Base-by-base conservation (phyloP, 2,888 invertebrate species). In the Andrena chrysosceles region DNA sequence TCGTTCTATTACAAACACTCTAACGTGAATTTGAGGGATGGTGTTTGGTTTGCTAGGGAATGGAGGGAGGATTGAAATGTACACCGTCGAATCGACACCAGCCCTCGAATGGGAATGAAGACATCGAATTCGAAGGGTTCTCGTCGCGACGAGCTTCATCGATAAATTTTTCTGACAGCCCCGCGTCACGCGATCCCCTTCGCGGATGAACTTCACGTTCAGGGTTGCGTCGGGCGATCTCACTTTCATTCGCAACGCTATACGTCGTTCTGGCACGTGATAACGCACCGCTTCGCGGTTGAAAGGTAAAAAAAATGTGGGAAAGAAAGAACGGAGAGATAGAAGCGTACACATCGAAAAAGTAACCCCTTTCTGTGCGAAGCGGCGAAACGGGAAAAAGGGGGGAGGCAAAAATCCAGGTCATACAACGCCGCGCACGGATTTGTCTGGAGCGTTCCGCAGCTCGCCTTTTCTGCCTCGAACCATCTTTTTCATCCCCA, bases 401-500 rank as follows among this genome's bases (percentile, higher is more conserved):
- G 31, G 20, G 66, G 6, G 8, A 33, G 6, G 42, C 20, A 59
- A 48, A 8, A 52, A 86, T 76, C 75, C 84, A 81, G 84, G 80
- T 77, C 86, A 75, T 59, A 75, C 54, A 49, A 74, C 49, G 54
- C 72, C 70, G 63, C 71, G 63, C 69, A 62, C 66, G 70, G 78
- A 80, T 71, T 81, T 77, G 67, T 81, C 85, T 76, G 63, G 35
- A 85, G 54, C 64, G 81, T 77, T 74, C 75, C 69, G 31, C 62
- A 23, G 78, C 52, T 73, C 42, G 75, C 68, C 74, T 83, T 81
- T 71, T 72, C 78, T 59, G 70, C 71, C 73, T 56, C 69, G 63
- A 79, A 79, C 64, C 72, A 68, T 86, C 81, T 71, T 73, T 86
- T 84, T 77, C 84, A 81, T 81, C 68, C 70, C 73, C 69, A 48